Percentiles rank a stretch among this genome's conserved stretches.
Conservation (phyloP, 2,888 invertebrate genomes). For the Thecocarcelia acutangulata region DNA sequence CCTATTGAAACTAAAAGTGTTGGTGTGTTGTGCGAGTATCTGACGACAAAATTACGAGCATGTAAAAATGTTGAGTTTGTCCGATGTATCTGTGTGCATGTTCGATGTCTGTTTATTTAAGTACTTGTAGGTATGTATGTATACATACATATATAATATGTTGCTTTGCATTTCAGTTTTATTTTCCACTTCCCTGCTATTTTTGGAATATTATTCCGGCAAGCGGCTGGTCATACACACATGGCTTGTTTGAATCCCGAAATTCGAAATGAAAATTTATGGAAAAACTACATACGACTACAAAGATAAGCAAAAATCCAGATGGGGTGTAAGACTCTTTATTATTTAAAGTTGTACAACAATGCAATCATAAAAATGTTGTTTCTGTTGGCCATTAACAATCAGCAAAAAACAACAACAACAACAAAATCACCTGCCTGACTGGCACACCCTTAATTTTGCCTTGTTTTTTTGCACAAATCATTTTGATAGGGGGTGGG, state of each 20-base stretch:
- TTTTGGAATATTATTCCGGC: slow-evolving; percentile 34
- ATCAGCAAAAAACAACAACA: background rate
- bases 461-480: slow-evolving; percentile 14
- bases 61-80: slow-evolving; percentile 30
- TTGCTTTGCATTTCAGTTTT: slow-evolving; percentile 5
- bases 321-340: slow-evolving; percentile 12
- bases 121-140: too few species aligned
- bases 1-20: slow-evolving; percentile 60
- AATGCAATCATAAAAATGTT: background rate
- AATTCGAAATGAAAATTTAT: slow-evolving; percentile 48
- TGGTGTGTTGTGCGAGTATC: slow-evolving; percentile 27
- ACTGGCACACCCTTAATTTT: slow-evolving; percentile 63
- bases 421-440: slow-evolving; percentile 60
- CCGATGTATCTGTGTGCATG: background rate
- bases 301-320: slow-evolving; percentile 18
- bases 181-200: slow-evolving; percentile 50
- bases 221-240: background rate
- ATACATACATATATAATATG: too few species aligned
- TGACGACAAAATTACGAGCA: slow-evolving; percentile 54
- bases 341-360: background rate
- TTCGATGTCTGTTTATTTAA: background rate
- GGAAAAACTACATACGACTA: slow-evolving; percentile 22
- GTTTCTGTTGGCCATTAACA: slow-evolving; percentile 44
- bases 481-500: slow-evolving; percentile 29
- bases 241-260: slow-evolving; percentile 15